These are phyloP conservation scores for Pocillopora grandis DNA, from an alignment of 92 coral and sea anemone genomes.

Conservation along the genomic window DNA sequence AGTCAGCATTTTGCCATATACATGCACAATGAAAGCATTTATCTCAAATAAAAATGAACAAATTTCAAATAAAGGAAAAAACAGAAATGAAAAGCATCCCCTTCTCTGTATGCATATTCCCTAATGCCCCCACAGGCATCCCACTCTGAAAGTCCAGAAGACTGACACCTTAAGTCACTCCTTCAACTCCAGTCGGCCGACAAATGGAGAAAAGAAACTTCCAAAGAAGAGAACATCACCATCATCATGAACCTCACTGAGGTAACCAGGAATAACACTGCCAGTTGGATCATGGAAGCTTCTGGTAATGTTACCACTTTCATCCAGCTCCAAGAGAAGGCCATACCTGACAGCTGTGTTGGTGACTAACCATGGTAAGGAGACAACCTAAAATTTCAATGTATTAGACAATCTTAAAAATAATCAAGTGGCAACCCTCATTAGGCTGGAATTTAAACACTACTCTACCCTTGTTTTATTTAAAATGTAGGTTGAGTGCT, in stretches of 20 bases:
- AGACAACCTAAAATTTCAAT: conserved; percentile 37
- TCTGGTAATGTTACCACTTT: conserved; percentile 62
- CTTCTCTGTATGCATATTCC: no score
- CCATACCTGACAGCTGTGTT: conserved; percentile 44
- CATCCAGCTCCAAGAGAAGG: conserved; percentile 70
- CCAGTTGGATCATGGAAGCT: conserved; percentile 78
- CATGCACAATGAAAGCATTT: no score
- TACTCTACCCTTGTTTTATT: no score
- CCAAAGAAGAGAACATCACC: conserved; percentile 67
- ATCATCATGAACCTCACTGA: conserved; percentile 88
- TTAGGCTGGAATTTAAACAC: no score
- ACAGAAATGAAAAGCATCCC: no score
- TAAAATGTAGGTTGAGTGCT: no score
- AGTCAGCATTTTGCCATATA: no score
- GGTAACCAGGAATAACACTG: conserved; percentile 39
- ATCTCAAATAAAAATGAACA: no score
- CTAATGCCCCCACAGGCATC: no score
- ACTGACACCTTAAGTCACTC: neutral
- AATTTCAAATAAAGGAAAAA: no score
- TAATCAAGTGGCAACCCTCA: neutral
- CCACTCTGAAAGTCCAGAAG: neutral
- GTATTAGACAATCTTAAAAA: neutral
- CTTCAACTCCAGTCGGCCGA: conserved; percentile 63
- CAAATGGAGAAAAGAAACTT: conserved; percentile 52
- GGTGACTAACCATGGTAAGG: conserved; percentile 42